A percentile compares a stretch with the other conserved stretches of the same genome.
Conservation (phyloP, 1,140 invertebrate genomes). For the Drosophila carrolli region DNA sequence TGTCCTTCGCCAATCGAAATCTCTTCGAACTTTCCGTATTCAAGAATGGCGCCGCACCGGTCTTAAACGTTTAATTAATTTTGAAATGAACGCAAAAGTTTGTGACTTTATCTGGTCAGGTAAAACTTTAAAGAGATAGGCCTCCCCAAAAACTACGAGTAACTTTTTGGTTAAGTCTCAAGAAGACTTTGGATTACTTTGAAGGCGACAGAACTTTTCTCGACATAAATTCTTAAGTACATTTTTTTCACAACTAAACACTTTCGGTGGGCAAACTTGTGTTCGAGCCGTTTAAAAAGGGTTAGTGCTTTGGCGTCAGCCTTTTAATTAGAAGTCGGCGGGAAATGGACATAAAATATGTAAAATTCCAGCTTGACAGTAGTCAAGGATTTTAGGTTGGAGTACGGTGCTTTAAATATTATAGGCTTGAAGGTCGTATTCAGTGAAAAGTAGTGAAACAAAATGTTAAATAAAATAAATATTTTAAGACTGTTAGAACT, state of each 20-base stretch:
- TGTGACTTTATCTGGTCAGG: slow-evolving; percentile 41
- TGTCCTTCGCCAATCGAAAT: slow-evolving; percentile 37
- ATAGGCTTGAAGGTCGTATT: neutral
- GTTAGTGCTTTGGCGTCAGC: slow-evolving; percentile 14
- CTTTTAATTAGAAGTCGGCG: slow-evolving; percentile 46
- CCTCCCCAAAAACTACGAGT: slow-evolving; percentile 31
- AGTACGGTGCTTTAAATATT: neutral
- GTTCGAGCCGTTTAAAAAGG: slow-evolving; percentile 39
- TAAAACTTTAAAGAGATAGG: slow-evolving; percentile 58
- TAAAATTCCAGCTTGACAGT: slow-evolving; percentile 10
- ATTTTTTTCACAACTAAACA: slow-evolving; percentile 58
- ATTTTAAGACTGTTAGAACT: no score
- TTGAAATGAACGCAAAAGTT: slow-evolving; percentile 55
- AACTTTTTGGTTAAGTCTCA: slow-evolving; percentile 40
- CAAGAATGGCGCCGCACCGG: slow-evolving; percentile 16
- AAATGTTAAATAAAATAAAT: neutral
- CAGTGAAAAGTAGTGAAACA: neutral
- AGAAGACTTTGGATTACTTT: slow-evolving; percentile 44
- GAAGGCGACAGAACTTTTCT: slow-evolving; percentile 45
- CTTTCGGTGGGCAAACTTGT: slow-evolving; percentile 24
- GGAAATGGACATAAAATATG: slow-evolving; percentile 32
- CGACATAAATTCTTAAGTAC: slow-evolving; percentile 23
- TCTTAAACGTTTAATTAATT: slow-evolving; percentile 59
- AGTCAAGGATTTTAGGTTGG: neutral
- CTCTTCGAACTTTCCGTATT: slow-evolving; percentile 26